Conservation (phyloP, 2,113 vertebrate genomes). For the Oryzias melastigma region DNA sequence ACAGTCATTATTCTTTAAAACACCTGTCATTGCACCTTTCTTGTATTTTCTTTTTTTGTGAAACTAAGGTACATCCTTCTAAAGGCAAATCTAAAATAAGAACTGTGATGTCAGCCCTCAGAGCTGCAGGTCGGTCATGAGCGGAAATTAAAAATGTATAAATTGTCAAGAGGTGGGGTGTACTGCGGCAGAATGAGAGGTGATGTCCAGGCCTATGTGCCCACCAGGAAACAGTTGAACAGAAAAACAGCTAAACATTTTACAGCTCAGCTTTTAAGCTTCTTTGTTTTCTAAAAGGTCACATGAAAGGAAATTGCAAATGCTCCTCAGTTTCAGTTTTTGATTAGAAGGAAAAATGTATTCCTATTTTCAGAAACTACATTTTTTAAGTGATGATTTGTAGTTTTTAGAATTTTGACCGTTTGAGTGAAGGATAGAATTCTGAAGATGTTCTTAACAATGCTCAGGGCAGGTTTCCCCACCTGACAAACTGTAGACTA, state of each 20-base stretch:
- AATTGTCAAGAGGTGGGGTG: slow-evolving; percentile 28
- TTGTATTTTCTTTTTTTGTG: background rate
- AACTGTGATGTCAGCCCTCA: slow-evolving; percentile 31
- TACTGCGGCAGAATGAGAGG: slow-evolving; percentile 38
- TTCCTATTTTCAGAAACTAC: no score
- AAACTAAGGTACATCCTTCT: slow-evolving; percentile 33
- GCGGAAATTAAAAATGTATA: slow-evolving; percentile 53
- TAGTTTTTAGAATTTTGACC: no score
- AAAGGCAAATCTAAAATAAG: slow-evolving; percentile 42
- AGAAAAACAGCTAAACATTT: background rate
- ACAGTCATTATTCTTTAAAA: background rate
- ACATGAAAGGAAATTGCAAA: no score
- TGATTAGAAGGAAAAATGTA: no score
- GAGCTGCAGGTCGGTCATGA: slow-evolving; percentile 22
- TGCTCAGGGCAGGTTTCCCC: no score
- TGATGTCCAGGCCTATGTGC: slow-evolving; percentile 8
- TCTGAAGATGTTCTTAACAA: no score
- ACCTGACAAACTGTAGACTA: no score
- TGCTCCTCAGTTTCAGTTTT: no score
- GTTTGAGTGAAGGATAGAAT: no score
- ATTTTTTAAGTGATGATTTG: no score
- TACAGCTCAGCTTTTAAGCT: no score
- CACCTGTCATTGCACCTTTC: background rate
- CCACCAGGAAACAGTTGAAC: background rate
- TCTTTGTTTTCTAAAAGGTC: no score